phyloP scores from a whole-genome alignment of 1,140 invertebrate species.

The Latrodectus geometricus region DNA sequence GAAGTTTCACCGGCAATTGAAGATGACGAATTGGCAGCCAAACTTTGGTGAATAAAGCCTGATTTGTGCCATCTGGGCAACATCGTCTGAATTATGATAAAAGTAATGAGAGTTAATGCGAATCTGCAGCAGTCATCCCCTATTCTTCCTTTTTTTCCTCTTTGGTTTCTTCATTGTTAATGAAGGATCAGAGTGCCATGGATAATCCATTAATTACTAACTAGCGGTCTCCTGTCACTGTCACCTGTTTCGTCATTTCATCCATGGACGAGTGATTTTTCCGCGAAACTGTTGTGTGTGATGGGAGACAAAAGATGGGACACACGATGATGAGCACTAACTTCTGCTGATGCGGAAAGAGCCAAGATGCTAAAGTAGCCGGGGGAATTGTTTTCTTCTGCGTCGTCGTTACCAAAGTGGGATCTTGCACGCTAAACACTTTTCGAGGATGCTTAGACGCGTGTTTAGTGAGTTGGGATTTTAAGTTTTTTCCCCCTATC shows the following conservation, averaged over 20 bases:
- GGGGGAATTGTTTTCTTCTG: background rate
- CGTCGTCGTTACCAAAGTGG: background rate
- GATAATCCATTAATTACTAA: conserved; percentile 58
- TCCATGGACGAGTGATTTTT: conserved; percentile 34
- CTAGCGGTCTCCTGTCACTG: conserved; percentile 45
- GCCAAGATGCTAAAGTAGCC: background rate
- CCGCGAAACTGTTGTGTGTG: conserved; percentile 41
- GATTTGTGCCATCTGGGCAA: background rate
- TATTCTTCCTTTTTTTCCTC: background rate
- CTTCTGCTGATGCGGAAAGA: conserved; percentile 25
- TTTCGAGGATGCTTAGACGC: background rate
- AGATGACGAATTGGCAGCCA: too few relatives aligned
- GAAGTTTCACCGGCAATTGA: too few relatives aligned
- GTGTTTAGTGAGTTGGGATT: too few relatives aligned
- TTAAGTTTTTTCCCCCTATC: too few relatives aligned
- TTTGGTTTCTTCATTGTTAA: background rate
- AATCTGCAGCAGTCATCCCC: conserved; percentile 9
- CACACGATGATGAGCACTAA: background rate
- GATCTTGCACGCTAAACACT: background rate
- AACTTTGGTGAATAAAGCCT: too few relatives aligned
- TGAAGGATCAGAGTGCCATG: conserved; percentile 51
- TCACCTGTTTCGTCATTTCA: conserved; percentile 58
- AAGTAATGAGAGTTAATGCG: conserved; percentile 46
- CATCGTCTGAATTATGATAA: conserved; percentile 55
- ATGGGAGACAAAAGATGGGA: conserved; percentile 38